A percentile compares a stretch with the other conserved stretches of the same genome.
phyloP scores from a whole-genome alignment of 2,113 vertebrate species.

The Apodemus sylvaticus region DNA sequence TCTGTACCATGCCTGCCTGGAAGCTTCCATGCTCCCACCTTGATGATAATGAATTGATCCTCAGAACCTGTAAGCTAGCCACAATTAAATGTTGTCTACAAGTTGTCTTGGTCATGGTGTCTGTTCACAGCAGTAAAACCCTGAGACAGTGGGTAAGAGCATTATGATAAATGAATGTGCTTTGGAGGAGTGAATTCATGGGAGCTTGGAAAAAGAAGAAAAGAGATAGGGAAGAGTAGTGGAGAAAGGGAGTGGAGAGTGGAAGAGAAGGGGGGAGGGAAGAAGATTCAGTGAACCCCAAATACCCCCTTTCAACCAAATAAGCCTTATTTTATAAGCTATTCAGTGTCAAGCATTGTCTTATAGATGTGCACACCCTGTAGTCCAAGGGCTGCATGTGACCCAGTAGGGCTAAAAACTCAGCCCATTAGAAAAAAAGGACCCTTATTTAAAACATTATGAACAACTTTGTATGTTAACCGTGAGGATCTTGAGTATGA shows the following conservation, averaged over 20 bases:
- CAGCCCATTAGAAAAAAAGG: not conserved
- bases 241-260: no score
- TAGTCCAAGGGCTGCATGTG: not conserved
- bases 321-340: not conserved
- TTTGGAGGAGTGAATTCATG: not conserved
- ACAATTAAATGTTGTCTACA: no score
- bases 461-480: not conserved
- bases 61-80: no score
- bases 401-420: not conserved
- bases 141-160: not conserved
- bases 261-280: accelerated
- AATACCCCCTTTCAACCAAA: not conserved
- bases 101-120: no score
- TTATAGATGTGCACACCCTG: not conserved
- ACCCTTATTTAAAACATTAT: not conserved
- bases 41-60: no score
- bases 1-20: no score
- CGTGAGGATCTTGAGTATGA: not conserved
- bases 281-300: not conserved
- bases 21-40: no score
- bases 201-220: not conserved
- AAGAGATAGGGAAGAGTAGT: accelerated
- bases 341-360: not conserved
- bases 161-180: not conserved
- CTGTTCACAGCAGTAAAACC: no score